A percentile compares a stretch with the other conserved stretches of the same genome.
phyloP scores from a whole-genome alignment of 2,113 vertebrate genomes.

The Myocastor coypus region DNA sequence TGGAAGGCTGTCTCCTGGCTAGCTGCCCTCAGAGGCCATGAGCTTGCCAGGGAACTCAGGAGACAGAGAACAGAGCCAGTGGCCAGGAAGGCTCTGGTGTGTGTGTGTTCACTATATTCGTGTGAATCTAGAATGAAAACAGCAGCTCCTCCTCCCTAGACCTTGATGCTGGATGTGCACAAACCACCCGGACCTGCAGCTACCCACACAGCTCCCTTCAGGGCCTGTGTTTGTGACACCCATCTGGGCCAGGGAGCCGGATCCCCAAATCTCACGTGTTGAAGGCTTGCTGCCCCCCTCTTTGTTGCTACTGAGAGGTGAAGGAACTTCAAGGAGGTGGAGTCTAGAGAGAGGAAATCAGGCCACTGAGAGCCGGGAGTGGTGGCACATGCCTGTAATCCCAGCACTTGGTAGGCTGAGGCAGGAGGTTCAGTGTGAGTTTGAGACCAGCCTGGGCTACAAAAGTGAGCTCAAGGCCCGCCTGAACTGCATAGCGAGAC shows the following conservation, averaged over 20 bases:
- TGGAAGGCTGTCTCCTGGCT: slow-evolving; percentile 50
- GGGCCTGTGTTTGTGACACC: background rate
- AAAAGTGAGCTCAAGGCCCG: too few relatives aligned
- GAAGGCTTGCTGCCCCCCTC: background rate
- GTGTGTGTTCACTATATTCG: background rate
- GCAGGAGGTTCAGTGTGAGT: too few relatives aligned
- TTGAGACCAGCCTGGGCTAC: too few relatives aligned
- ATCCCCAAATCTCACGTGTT: background rate
- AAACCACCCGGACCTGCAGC: background rate
- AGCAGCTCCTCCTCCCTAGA: background rate
- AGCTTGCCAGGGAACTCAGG: background rate
- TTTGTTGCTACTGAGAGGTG: background rate
- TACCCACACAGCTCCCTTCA: background rate
- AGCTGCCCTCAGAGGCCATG: background rate
- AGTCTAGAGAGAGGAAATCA: background rate
- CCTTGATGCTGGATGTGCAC: background rate
- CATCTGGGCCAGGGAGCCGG: background rate
- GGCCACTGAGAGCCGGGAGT: background rate
- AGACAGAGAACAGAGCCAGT: background rate
- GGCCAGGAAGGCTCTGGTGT: background rate
- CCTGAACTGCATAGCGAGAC: too few relatives aligned
- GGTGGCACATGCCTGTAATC: too few relatives aligned
- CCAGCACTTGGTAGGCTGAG: too few relatives aligned
- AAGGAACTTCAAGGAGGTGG: background rate
- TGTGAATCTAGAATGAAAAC: background rate